Conservation (phyloP, 2,797 vertebrate species). For the Serranus cabrilla region DNA sequence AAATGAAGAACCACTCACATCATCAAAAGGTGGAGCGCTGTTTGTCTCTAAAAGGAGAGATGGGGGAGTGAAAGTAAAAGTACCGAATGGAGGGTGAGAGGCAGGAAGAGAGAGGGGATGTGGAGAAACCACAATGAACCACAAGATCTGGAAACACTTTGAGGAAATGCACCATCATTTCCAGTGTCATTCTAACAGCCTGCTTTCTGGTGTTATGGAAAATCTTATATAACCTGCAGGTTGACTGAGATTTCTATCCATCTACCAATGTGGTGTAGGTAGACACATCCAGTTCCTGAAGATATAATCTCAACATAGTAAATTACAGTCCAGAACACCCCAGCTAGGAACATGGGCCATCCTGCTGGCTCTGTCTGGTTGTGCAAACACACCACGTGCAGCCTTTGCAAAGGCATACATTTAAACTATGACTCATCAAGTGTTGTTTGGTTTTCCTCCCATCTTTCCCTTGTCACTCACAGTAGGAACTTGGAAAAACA, state of each 20-base stretch:
- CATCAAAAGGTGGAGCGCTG: slow-evolving; percentile 11
- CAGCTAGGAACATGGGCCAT: background rate
- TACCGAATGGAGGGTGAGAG: slow-evolving; percentile 9
- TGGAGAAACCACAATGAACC: slow-evolving; percentile 47
- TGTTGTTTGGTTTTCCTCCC: background rate
- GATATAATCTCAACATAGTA: slow-evolving; percentile 2
- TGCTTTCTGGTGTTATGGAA: slow-evolving; percentile 43
- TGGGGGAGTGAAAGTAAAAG: background rate
- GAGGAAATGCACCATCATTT: slow-evolving; percentile 68
- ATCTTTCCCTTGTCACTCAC: background rate
- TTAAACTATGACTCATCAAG: slow-evolving; percentile 17
- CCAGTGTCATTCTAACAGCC: slow-evolving; percentile 53
- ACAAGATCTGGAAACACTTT: slow-evolving; percentile 70
- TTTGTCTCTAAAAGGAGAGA: background rate
- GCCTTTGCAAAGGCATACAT: slow-evolving; percentile 5
- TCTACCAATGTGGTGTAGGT: background rate
- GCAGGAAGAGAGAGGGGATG: slow-evolving; percentile 16
- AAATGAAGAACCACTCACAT: slow-evolving; percentile 25
- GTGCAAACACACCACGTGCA: background rate
- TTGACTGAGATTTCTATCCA: slow-evolving; percentile 20
- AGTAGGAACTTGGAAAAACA: slow-evolving; percentile 1
- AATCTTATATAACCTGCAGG: slow-evolving; percentile 50
- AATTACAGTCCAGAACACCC: slow-evolving; percentile 11
- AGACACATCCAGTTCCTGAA: background rate
- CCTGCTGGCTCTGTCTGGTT: slow-evolving; percentile 18